A percentile compares a stretch with the other conserved stretches of the same genome.
Evolutionary conservation across 1,140 invertebrate genomes (phyloP).

Genomic region (Tetranychus cinnabarinus): DNA sequence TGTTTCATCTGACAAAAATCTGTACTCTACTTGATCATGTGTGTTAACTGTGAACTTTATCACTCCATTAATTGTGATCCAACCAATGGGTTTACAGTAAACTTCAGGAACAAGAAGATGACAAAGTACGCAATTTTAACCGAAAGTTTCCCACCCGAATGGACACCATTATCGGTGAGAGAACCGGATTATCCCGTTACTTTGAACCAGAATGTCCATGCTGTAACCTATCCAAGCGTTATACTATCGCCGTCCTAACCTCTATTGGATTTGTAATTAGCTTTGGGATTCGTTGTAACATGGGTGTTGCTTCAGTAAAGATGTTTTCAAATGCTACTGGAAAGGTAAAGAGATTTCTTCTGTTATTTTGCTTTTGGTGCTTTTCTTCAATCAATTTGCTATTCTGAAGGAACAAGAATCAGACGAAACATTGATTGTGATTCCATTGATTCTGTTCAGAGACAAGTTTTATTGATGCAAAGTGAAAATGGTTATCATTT

Average conservation of each 20-base stretch:
- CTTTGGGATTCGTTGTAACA: constrained; percentile 83
- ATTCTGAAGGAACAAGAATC: no score
- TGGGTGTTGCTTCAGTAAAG: constrained; percentile 77
- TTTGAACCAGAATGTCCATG: constrained; percentile 30
- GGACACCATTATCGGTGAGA: not conserved
- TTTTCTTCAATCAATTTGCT: no score
- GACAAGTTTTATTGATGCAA: no score
- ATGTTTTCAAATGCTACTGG: constrained; percentile 23
- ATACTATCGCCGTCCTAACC: constrained; percentile 58
- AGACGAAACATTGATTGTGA: no score
- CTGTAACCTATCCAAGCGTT: constrained; percentile 52
- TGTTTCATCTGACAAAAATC: no score
- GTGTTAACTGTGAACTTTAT: no score
- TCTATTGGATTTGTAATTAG: constrained; percentile 76
- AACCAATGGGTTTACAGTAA: not conserved
- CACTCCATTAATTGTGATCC: no score
- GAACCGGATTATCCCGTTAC: not conserved
- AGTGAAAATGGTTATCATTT: no score
- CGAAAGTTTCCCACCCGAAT: not conserved
- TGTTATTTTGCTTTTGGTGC: no score
- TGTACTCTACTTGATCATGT: no score
- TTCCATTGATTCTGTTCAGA: no score
- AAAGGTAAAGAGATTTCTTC: not conserved
- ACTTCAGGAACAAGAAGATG: not conserved
- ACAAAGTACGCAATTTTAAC: not conserved